phyloP scores from a whole-genome alignment of 1,140 invertebrate species.

The Zeugodacus cucurbitae region DNA sequence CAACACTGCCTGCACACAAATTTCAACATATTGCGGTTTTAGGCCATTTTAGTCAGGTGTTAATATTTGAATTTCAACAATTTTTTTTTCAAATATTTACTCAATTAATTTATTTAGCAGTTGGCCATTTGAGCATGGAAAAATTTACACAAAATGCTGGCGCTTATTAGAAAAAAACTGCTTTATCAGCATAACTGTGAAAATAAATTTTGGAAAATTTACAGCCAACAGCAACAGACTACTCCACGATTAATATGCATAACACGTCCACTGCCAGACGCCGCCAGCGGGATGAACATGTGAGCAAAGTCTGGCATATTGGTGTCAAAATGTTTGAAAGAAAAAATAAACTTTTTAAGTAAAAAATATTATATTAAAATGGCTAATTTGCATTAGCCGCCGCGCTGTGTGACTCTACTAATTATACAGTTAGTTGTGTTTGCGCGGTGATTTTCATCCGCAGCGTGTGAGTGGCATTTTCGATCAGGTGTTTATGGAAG shows the following conservation, averaged over 20 bases:
- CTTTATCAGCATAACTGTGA: neutral
- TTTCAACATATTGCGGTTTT: too few species aligned
- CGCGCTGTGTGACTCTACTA: neutral
- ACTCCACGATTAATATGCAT: neutral
- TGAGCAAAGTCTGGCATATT: neutral
- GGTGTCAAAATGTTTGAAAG: neutral
- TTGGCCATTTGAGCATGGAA: neutral
- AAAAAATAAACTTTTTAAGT: neutral
- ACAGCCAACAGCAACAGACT: neutral
- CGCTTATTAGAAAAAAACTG: neutral
- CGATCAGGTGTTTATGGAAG: neutral
- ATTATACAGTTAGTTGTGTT: neutral
- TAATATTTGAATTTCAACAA: neutral
- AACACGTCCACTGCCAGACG: neutral
- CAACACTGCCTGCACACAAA: too few species aligned
- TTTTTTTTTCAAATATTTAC: neutral
- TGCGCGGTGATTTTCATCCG: neutral
- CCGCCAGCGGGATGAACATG: neutral
- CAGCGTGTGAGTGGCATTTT: neutral
- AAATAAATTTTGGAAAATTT: slow-evolving; percentile 22
- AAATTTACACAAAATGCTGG: neutral
- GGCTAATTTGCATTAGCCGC: neutral
- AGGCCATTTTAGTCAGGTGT: neutral
- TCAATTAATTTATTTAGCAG: neutral
- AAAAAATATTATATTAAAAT: neutral